Evolutionary conservation across 2,888 invertebrate species (phyloP).

Genomic region (Caenorhabditis drosophilae): DNA sequence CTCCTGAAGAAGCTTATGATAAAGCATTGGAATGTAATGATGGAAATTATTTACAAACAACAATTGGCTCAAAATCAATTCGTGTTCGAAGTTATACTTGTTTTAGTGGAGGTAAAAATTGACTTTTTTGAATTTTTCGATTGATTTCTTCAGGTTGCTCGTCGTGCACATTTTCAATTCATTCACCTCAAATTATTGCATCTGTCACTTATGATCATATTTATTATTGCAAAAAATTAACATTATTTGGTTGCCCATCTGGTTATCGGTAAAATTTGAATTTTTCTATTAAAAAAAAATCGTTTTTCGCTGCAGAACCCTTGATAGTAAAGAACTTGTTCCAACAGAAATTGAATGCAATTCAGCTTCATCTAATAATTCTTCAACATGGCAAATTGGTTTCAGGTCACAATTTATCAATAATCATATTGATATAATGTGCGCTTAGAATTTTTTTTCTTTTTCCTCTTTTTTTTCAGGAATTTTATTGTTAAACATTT

Average conservation of each 20-base stretch:
- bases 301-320: neutral
- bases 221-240: conserved; percentile 8
- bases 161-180: conserved; percentile 7
- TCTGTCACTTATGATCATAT: conserved; percentile 7
- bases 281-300: neutral
- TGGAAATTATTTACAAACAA: conserved; percentile 7
- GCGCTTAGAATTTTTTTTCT: no score
- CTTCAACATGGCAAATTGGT: conserved; percentile 7
- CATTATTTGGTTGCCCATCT: conserved; percentile 13
- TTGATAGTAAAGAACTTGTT: no score
- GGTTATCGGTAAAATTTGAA: conserved; percentile 8
- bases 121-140: neutral
- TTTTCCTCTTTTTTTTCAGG: no score
- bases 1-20: conserved; percentile 3
- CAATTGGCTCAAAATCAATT: conserved; percentile 3
- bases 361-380: neutral
- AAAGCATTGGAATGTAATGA: conserved; percentile 8
- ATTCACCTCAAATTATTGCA: conserved; percentile 5
- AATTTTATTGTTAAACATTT: no score
- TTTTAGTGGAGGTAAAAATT: conserved; percentile 12
- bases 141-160: conserved; percentile 9
- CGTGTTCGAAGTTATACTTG: conserved; percentile 10
- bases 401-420: no score
- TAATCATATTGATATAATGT: no score
- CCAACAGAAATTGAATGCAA: conserved; percentile 3